Conservation (phyloP, 2,797 vertebrate species). For the Crenuchus spilurus region DNA sequence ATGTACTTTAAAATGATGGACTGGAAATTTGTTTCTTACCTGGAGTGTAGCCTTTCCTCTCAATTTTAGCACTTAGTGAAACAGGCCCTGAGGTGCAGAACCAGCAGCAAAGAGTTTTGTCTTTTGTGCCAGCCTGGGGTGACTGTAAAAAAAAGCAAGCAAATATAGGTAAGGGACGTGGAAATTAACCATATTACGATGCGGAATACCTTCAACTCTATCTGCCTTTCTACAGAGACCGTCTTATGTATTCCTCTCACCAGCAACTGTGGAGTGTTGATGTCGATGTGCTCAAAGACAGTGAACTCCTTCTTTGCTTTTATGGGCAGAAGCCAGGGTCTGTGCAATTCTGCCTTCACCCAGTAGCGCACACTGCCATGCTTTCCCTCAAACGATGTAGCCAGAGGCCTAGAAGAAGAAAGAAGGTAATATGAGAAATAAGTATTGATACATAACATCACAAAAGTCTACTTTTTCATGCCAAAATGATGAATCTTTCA, state of each 20-base stretch:
- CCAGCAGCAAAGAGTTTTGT: slow-evolving; percentile 98
- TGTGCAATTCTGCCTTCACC: slow-evolving; percentile 94
- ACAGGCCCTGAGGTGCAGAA: slow-evolving; percentile 97
- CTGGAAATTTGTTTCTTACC: slow-evolving; percentile 71
- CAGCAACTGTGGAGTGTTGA: slow-evolving; percentile 96
- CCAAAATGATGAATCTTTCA: too few relatives aligned
- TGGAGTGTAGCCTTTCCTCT: slow-evolving; percentile 96
- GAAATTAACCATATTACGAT: background rate
- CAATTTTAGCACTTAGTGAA: slow-evolving; percentile 98
- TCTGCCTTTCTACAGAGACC: background rate
- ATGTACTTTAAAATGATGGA: background rate
- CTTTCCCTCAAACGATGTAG: slow-evolving; percentile 97
- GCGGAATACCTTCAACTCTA: background rate
- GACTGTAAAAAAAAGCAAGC: slow-evolving; percentile 76
- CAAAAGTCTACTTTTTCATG: too few relatives aligned
- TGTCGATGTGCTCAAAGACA: slow-evolving; percentile 98
- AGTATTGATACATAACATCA: slow-evolving; percentile 54
- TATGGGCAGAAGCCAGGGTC: slow-evolving; percentile 93
- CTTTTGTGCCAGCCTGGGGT: slow-evolving; percentile 94
- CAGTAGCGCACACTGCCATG: slow-evolving; percentile 97
- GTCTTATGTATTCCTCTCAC: slow-evolving; percentile 70
- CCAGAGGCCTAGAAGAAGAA: slow-evolving; percentile 85
- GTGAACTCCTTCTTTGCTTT: slow-evolving; percentile 97
- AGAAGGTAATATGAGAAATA: slow-evolving; percentile 56
- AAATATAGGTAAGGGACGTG: background rate